Evolutionary conservation across 2,113 vertebrate species (phyloP), one percentile per base, ranked within the genome.

Genomic region (Ptilorrhoa leucosticta): DNA sequence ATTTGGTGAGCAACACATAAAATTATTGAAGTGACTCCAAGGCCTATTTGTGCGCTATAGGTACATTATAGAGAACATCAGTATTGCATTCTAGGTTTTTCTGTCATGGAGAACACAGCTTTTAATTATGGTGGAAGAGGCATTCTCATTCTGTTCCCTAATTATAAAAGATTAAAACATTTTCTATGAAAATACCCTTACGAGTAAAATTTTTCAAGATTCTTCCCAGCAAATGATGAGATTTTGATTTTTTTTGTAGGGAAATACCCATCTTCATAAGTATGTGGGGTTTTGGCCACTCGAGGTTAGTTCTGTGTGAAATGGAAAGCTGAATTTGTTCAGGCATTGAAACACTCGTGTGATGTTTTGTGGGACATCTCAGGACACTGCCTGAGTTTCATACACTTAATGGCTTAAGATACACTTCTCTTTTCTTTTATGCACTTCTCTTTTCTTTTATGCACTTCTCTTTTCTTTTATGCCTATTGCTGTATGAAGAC

Each of bases 341-440:
- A 93, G 63, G 68, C 39, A 28, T n/a, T 75, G 73, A 96, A 92
- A 75, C 84, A 83, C 40, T 81, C 30, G 90, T 96, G 31, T 73
- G 22, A 72, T 51, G n/a, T 53, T 86, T 77, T 45, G 7, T 53
- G 17, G 11, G 11, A n/a, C n/a, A n/a, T n/a, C n/a, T n/a, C n/a
- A n/a, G n/a, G 81, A 26, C 30, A 37, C 8, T 87, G 83, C 54
- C 28, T 90, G 61, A 75, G 96, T 93, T 95, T 94, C 40, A 35
- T 58, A 71, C 26, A 33, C 35, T 90, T 89, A 85, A 45, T 92
- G 58, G 60, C 54, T 95, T 76, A 71, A 78, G 30, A 47, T 86
- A 69, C 22, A 66, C 45, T 87, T 75, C 76, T 82, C 73, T 89
- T 91, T 88, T 50, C 68, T 51, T 91, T 82, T 68, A 21, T 69